Base-by-base conservation (phyloP, 2,797 vertebrate species). In the Fratercula arctica region DNA sequence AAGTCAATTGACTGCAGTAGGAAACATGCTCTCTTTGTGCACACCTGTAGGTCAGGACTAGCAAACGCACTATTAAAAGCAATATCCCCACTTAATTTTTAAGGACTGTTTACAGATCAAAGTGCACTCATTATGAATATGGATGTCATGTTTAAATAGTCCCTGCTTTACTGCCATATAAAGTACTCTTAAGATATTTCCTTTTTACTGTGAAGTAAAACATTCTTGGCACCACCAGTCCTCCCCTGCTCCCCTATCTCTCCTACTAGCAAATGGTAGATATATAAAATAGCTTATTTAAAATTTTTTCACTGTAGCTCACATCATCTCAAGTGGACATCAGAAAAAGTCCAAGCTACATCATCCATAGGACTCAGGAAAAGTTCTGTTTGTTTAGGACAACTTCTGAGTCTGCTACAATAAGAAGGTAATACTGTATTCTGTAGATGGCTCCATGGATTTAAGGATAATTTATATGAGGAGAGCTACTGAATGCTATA, bases 51-150 rank as follows among this genome's bases (percentile, higher is more conserved):
- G 90, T 97, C 95, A 95, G 72, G 76, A 74, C 70, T 70, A 89
- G 61, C 87, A 91, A 96, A 85, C 0, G 11, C 56, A 53, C 70
- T 82, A 79, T 88, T 93, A 88, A 94, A 93, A 91, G 24, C 69
- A 88, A 81, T 90, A 91, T 86, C 50, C 73, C 61, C 57, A 39
- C 46, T 90, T 95, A 93, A 78, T 90, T 88, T 97, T 94, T 90
- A 95, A 90, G 43, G 74, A 92, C 80, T 95, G 88, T 95, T 97
- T 96, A 94, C 91, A 95, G 85, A 94, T 92, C 91, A 94, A 91
- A 95, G 91, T 87, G 33, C 45, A 67, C 56, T 94, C 81, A 77
- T 95, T 94, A 89, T 93, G 90, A 89, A 93, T 87, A 87, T 70
- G 68, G 25, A 77, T 89, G 72, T 80, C 78, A 75, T 13, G 37